Evolutionary conservation across 2,888 invertebrate species (phyloP).

Genomic region (Cactoblastis cactorum): DNA sequence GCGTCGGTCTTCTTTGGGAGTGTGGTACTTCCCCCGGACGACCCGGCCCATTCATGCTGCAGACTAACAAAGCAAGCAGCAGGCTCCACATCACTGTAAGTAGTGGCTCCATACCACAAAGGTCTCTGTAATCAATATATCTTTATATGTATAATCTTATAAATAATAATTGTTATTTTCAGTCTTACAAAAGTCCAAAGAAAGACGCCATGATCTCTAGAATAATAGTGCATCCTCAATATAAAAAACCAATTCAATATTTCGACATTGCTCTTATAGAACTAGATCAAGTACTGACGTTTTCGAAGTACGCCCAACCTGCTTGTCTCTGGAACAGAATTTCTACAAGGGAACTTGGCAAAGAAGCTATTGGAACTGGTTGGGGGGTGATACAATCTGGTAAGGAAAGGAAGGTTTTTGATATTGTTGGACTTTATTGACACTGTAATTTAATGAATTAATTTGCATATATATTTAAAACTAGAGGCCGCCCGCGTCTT

Average conservation of each 20-base stretch:
- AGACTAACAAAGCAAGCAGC: no score
- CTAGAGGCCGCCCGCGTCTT: no score
- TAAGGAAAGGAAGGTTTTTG: constrained; percentile 18
- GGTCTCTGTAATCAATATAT: no score
- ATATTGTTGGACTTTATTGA: not conserved
- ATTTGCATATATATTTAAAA: no score
- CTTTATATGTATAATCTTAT: no score
- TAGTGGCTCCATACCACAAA: no score
- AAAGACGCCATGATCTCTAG: constrained; percentile 15
- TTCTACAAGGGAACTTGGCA: constrained; percentile 26
- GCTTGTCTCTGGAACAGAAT: constrained; percentile 46
- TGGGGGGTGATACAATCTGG: constrained; percentile 52
- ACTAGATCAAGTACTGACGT: constrained; percentile 31
- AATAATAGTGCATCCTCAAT: constrained; percentile 18
- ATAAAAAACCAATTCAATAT: constrained; percentile 34
- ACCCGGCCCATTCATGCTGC: no score
- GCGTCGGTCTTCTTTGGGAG: no score
- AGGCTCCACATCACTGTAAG: no score
- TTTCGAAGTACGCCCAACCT: constrained; percentile 42
- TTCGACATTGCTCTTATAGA: constrained; percentile 55
- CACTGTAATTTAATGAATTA: no score
- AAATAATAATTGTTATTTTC: no score
- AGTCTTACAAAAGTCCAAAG: not conserved
- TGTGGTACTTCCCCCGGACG: no score
- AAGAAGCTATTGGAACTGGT: constrained; percentile 41